Evolutionary conservation across 2,797 vertebrate genomes (phyloP), one percentile per base, ranked within the genome.

Genomic region (Sebastes jordani): DNA sequence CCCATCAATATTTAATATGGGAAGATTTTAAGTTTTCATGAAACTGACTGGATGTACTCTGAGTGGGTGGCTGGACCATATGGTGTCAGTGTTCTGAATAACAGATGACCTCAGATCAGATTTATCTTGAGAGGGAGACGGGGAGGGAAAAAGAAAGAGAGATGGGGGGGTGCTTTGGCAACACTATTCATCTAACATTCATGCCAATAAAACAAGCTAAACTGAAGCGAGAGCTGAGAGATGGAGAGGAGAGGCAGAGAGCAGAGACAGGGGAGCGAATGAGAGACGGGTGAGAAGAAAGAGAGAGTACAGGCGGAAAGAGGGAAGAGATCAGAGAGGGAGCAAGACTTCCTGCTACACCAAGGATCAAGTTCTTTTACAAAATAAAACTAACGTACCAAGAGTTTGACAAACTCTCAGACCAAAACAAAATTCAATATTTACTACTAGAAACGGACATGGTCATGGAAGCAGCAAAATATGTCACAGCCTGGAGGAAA

Each of bases 81-180:
- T 92, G 93, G 89, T 92, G 91, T 92, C 90, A 91, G 88, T 86
- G 89, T 90, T 93, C 89, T 93, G 88, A 93, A 93, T 92, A 93
- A 91, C 92, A 91, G 85, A 94, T 91, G 88, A 92, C 92, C 90
- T 91, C 88, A 90, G 92, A 93, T 93, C 89, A 88, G 93, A 93
- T 94, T 94, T 91, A 88, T 92, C 89, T 74, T 82, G 61, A 83
- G 84, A 88, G 73, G 78, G 88, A 89, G 81, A 85, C 16, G 65
- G 76, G 64, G 67, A 76, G 79, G 73, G 68, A 82, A 78, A 49
- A 73, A 80, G 80, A 87, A 80, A 86, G 76, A 78, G 82, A 78
- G 82, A 86, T 71, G 49, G 69, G 49, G 69, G 46, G 81, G 71
- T 71, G 72, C 78, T 86, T 89, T 92, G 89, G 91, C 92, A 91